Percentiles rank a stretch among this genome's conserved stretches.
These are phyloP conservation scores for Microcebus lehilahytsara DNA, from an alignment of 2,113 vertebrate species.

Conservation along the genomic window DNA sequence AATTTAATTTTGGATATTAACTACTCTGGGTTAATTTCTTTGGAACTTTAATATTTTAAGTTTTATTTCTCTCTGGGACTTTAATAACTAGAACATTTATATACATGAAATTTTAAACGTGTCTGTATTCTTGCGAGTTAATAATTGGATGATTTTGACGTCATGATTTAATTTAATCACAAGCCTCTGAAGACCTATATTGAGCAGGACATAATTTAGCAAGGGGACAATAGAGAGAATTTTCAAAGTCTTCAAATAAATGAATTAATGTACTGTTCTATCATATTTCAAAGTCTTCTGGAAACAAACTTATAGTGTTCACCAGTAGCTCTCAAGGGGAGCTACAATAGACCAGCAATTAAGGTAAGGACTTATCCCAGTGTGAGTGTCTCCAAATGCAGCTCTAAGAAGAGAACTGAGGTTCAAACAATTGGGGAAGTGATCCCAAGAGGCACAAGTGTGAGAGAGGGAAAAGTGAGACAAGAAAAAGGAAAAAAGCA, in stretches of 20 bases:
- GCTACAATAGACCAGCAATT: not conserved
- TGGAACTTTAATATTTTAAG: not conserved
- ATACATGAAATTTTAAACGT: not conserved
- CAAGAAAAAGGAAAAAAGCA: not conserved
- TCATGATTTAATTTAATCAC: conserved; percentile 18
- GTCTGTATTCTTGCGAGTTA: not conserved
- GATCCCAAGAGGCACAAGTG: not conserved
- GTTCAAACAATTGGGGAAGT: not conserved
- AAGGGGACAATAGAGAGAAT: not conserved
- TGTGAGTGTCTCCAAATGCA: not conserved
- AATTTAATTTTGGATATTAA: conserved; percentile 33
- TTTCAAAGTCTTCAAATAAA: not conserved
- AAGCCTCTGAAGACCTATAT: not conserved
- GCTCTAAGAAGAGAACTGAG: not conserved
- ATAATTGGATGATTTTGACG: not conserved
- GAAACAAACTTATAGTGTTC: not conserved
- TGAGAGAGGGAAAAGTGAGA: not conserved
- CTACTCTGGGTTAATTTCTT: conserved; percentile 8
- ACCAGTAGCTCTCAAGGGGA: not conserved
- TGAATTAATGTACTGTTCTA: not conserved
- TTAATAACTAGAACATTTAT: not conserved
- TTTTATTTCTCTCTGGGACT: not conserved
- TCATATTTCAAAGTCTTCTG: not conserved
- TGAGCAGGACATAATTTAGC: not conserved
- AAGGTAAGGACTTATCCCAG: not conserved